Percentiles rank a stretch among this genome's conserved stretches.
These are phyloP conservation scores for Hirtodrosophila cameraria DNA, from an alignment of 2,888 invertebrate genomes.

Conservation along the genomic window DNA sequence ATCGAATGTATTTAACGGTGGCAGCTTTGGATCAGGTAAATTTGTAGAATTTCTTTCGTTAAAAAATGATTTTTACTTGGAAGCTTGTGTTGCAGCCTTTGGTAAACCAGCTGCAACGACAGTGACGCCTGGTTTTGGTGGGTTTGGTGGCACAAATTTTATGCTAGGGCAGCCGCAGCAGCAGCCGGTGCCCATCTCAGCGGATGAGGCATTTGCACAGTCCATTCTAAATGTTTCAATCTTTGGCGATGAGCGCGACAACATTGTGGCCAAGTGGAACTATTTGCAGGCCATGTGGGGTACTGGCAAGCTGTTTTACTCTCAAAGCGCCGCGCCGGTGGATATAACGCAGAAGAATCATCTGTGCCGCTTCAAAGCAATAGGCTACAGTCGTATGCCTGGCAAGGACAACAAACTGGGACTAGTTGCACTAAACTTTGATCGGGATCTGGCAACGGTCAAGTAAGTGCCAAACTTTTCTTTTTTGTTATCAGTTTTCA, in stretches of 20 bases:
- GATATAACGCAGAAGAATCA: slow-evolving; percentile 95
- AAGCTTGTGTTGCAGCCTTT: slow-evolving; percentile 69
- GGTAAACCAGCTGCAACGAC: slow-evolving; percentile 82
- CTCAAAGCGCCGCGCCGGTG: slow-evolving; percentile 89
- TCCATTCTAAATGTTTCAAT: slow-evolving; percentile 92
- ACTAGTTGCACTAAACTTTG: slow-evolving; percentile 92
- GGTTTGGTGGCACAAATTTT: slow-evolving; percentile 85
- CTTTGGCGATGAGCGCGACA: slow-evolving; percentile 97
- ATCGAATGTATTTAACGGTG: slow-evolving; percentile 43
- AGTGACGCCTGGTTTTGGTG: slow-evolving; percentile 84
- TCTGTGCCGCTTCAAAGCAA: slow-evolving; percentile 96
- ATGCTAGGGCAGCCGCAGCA: slow-evolving; percentile 84
- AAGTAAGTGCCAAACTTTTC: slow-evolving; percentile 85
- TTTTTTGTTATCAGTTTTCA: not conserved
- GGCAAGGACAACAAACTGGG: slow-evolving; percentile 96
- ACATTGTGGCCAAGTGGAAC: slow-evolving; percentile 97
- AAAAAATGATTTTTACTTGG: slow-evolving; percentile 6
- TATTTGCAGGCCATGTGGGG: slow-evolving; percentile 90
- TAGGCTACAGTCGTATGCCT: slow-evolving; percentile 95
- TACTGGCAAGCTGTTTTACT: slow-evolving; percentile 91
- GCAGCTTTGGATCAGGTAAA: slow-evolving; percentile 56
- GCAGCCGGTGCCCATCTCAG: slow-evolving; percentile 85
- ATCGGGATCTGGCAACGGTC: slow-evolving; percentile 91
- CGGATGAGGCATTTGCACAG: slow-evolving; percentile 89
- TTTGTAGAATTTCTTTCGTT: not conserved